Conservation (phyloP, 1,140 invertebrate species). For the Bombus terrestris region DNA sequence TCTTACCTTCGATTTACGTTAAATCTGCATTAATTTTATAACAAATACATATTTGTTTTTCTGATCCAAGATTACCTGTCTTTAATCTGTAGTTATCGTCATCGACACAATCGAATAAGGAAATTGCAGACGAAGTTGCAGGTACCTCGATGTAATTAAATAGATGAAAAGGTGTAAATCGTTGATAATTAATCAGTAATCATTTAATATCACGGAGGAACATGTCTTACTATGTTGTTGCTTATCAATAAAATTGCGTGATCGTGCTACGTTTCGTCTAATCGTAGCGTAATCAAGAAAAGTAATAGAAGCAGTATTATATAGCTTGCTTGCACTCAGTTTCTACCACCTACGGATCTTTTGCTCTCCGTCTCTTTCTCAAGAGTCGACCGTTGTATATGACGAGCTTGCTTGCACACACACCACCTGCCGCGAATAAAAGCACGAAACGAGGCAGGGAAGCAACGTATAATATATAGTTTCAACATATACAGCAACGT, state of each 20-base stretch:
- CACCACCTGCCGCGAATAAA: not conserved
- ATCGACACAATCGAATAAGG: not conserved
- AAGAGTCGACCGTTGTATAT: no score
- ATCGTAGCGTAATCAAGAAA: conserved; percentile 31
- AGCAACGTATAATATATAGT: not conserved
- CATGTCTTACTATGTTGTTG: not conserved
- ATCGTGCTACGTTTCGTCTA: not conserved
- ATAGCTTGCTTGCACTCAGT: conserved; percentile 18
- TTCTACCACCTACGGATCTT: not conserved
- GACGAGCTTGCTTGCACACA: not conserved
- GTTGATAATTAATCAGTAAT: not conserved
- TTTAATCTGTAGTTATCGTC: not conserved
- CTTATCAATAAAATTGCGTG: conserved; percentile 31
- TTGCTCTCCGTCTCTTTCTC: not conserved
- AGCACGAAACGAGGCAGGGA: not conserved
- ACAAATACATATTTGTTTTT: not conserved
- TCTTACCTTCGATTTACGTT: not conserved
- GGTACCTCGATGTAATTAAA: not conserved
- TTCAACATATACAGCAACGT: not conserved
- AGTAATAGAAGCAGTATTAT: not conserved
- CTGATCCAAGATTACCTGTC: not conserved
- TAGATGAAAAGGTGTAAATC: not conserved
- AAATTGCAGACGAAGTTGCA: no score
- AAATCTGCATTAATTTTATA: not conserved
- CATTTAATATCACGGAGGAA: not conserved